A percentile compares a stretch with the other conserved stretches of the same genome.
These are phyloP conservation scores for Campylorhamphus procurvoides DNA, from an alignment of 2,113 vertebrate genomes.

Conservation along the genomic window DNA sequence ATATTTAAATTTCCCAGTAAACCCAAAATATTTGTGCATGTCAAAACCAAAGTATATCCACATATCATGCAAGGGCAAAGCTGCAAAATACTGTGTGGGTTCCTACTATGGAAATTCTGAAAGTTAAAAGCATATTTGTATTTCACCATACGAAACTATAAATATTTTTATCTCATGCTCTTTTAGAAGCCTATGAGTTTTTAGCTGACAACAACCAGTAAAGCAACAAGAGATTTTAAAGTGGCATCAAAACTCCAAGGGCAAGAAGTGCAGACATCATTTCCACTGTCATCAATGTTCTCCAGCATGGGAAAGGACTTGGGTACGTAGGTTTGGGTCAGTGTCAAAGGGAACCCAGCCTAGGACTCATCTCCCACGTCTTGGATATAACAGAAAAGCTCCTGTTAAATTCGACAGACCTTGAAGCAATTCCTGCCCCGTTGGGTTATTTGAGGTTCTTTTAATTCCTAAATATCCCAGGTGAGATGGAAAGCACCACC, in stretches of 20 bases:
- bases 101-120: neutral
- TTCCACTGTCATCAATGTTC: neutral
- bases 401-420: neutral
- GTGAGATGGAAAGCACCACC: neutral
- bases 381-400: neutral
- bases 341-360: neutral
- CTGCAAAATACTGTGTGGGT: neutral
- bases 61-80: neutral
- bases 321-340: rapidly evolving
- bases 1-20: neutral
- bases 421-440: neutral
- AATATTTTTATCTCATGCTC: neutral
- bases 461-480: neutral
- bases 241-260: neutral
- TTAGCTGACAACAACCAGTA: neutral
- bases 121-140: neutral
- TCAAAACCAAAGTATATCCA: neutral
- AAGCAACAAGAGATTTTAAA: neutral
- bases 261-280: rapidly evolving
- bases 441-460: neutral
- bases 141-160: neutral
- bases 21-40: neutral
- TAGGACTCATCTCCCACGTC: rapidly evolving
- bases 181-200: neutral
- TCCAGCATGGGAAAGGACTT: neutral